These are phyloP conservation scores for Eleginops maclovinus DNA, from an alignment of 2,113 vertebrate genomes.

Conservation along the genomic window DNA sequence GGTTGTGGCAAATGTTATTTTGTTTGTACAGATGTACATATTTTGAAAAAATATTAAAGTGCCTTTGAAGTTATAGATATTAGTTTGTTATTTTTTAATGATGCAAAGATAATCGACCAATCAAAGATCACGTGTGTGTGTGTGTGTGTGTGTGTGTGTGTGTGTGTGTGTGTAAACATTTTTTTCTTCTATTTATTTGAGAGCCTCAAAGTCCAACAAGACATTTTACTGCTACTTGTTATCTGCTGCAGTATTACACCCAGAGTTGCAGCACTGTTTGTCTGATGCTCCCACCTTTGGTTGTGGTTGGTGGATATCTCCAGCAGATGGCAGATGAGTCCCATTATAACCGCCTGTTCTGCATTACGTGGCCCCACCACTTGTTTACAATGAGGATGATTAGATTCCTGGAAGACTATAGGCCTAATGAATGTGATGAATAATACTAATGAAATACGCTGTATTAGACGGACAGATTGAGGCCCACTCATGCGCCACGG, in stretches of 20 bases:
- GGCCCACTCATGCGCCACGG: slow-evolving; percentile 30
- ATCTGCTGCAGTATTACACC: not conserved
- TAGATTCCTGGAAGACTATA: slow-evolving; percentile 35
- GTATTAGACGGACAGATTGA: slow-evolving; percentile 29
- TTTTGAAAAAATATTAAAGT: slow-evolving; percentile 90
- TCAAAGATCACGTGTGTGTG: no score
- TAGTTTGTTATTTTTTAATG: slow-evolving; percentile 81
- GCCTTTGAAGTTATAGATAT: slow-evolving; percentile 88
- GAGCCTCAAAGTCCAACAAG: not conserved
- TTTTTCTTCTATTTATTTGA: not conserved
- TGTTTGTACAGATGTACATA: slow-evolving; percentile 98
- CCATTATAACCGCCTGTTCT: not conserved
- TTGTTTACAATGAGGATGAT: slow-evolving; percentile 61
- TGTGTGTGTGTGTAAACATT: no score
- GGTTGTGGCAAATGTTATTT: slow-evolving; percentile 84
- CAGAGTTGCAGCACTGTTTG: not conserved
- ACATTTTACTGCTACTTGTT: not conserved
- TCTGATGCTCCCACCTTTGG: slow-evolving; percentile 59
- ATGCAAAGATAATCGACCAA: slow-evolving; percentile 68
- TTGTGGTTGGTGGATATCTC: slow-evolving; percentile 17
- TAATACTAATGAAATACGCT: slow-evolving; percentile 56
- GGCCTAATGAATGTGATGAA: slow-evolving; percentile 50
- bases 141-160: no score
- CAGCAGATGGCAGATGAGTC: slow-evolving; percentile 64
- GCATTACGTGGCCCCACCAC: not conserved